These are phyloP conservation scores for Crotalus horridus DNA, from an alignment of 2,113 vertebrate species.

Conservation along the genomic window DNA sequence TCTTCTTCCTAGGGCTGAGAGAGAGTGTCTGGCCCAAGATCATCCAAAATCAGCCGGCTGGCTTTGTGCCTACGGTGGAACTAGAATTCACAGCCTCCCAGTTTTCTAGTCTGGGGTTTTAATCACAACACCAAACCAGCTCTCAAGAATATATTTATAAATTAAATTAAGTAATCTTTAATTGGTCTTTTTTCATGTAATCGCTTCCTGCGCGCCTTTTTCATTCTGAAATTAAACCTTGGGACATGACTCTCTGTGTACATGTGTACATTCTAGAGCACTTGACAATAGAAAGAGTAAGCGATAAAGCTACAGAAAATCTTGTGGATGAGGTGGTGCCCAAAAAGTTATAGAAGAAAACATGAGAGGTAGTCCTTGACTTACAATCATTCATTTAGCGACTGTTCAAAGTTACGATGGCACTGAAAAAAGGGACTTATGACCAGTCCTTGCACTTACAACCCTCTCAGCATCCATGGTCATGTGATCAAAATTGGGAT, in stretches of 20 bases:
- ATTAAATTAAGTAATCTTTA: conserved; percentile 7
- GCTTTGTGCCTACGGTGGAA: not conserved
- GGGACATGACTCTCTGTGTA: not conserved
- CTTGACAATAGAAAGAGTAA: not conserved
- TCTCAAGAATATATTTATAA: not conserved
- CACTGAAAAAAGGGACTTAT: not conserved
- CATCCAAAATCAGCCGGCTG: not conserved
- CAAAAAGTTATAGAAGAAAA: not conserved
- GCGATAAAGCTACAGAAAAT: not conserved
- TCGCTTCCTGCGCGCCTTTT: not conserved
- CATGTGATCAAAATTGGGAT: not conserved
- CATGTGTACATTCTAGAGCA: not conserved
- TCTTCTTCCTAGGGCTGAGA: not conserved
- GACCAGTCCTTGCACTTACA: not conserved
- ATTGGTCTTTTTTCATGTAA: not conserved
- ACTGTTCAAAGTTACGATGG: not conserved
- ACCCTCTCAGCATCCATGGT: not conserved
- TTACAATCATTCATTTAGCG: not conserved
- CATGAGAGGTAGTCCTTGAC: not conserved
- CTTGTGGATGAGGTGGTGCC: not conserved
- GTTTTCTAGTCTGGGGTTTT: not conserved
- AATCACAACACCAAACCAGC: not conserved
- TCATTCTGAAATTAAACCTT: not conserved
- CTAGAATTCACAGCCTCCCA: not conserved
- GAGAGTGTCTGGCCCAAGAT: not conserved